Percentiles rank a stretch among this genome's conserved stretches.
These are phyloP conservation scores for Danio kyathit DNA, from an alignment of 2,797 vertebrate species.

Conservation along the genomic window DNA sequence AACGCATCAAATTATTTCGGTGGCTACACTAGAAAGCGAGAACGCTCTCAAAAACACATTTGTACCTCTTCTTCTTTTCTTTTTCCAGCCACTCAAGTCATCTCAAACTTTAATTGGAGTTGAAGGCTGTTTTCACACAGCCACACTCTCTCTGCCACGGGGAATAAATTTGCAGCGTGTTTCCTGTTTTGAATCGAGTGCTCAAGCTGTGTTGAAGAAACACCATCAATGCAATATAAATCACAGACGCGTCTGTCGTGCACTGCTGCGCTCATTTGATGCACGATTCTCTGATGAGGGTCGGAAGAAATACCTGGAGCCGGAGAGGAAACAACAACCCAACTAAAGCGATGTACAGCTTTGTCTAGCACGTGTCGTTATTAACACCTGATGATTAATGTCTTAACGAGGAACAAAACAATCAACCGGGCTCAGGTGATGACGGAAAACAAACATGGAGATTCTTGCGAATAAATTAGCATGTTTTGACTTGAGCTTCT, in stretches of 20 bases:
- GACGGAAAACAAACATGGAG: not conserved
- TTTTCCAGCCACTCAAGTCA: not conserved
- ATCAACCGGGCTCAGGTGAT: conserved; percentile 24
- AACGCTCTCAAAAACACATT: conserved; percentile 1
- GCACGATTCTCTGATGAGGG: conserved; percentile 29
- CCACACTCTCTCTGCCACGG: not conserved
- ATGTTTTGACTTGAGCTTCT: no score
- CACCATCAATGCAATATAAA: conserved; percentile 29
- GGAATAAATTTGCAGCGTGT: conserved; percentile 36
- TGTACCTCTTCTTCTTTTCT: not conserved
- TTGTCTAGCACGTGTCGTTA: not conserved
- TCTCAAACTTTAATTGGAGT: conserved; percentile 45
- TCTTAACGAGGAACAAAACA: conserved; percentile 11
- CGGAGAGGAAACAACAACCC: conserved; percentile 24
- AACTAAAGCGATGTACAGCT: conserved; percentile 1
- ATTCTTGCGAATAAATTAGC: not conserved
- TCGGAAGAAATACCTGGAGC: conserved; percentile 24
- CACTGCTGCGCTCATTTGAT: conserved; percentile 26
- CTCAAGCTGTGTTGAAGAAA: conserved; percentile 45
- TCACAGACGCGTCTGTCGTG: conserved; percentile 16
- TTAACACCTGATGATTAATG: conserved; percentile 5
- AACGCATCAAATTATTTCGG: not conserved
- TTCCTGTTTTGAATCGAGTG: conserved; percentile 39
- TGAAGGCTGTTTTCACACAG: conserved; percentile 39
- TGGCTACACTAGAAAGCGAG: not conserved